Conservation (phyloP, 2,113 vertebrate species). For the Aix galericulata region DNA sequence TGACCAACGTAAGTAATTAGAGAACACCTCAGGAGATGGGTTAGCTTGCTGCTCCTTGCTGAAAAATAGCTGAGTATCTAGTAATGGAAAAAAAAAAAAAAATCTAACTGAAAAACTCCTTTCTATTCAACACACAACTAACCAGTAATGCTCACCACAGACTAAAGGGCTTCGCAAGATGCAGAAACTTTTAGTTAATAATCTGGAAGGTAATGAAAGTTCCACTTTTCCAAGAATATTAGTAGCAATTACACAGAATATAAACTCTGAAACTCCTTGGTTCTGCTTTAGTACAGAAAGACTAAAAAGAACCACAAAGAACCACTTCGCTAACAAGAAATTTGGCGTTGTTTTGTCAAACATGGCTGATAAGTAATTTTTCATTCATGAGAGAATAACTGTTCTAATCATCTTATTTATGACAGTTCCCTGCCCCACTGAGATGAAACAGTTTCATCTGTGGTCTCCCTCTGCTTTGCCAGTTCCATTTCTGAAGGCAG, state of each 20-base stretch:
- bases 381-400: slow-evolving; percentile 47
- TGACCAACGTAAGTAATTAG: not conserved
- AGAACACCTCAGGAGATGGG: not conserved
- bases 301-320: not conserved
- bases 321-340: slow-evolving; percentile 25
- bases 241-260: not conserved
- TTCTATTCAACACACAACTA: not conserved
- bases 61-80: not conserved
- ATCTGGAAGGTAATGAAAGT: not conserved
- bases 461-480: slow-evolving; percentile 40
- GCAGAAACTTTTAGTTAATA: not conserved
- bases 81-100: not conserved
- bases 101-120: not conserved
- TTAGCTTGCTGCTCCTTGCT: not conserved
- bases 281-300: slow-evolving; percentile 17
- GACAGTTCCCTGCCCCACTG: slow-evolving; percentile 49
- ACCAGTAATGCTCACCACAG: not conserved
- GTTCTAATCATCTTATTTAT: slow-evolving; percentile 45
- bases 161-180: not conserved
- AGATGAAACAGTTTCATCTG: slow-evolving; percentile 57
- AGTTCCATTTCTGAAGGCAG: slow-evolving; percentile 33
- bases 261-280: not conserved
- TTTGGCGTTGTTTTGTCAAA: slow-evolving; percentile 42
- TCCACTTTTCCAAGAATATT: not conserved
- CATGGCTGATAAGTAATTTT: slow-evolving; percentile 12